Percentiles rank a stretch among this genome's conserved stretches.
Evolutionary conservation across 2,113 vertebrate species (phyloP).

Genomic region (Colius striatus): DNA sequence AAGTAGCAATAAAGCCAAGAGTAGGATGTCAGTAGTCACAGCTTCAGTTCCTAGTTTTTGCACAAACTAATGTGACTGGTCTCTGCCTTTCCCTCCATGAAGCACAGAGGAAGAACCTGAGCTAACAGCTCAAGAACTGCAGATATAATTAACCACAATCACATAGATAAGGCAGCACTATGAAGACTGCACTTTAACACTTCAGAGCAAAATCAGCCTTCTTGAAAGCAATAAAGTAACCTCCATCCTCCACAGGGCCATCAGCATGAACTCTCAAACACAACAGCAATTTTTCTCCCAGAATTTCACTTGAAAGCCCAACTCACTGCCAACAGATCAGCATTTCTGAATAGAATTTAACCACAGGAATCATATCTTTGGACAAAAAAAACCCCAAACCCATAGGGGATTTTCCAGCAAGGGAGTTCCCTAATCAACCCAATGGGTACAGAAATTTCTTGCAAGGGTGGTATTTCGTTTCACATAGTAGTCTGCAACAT

Average conservation of each 20-base stretch:
- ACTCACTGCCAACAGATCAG: not conserved
- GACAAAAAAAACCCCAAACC: not conserved
- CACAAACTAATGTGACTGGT: not conserved
- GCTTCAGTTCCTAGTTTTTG: not conserved
- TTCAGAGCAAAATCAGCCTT: not conserved
- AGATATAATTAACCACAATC: not conserved
- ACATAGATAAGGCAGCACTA: not conserved
- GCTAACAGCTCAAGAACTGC: not conserved
- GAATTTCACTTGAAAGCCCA: not conserved
- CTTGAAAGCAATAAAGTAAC: not conserved
- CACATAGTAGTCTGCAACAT: not conserved
- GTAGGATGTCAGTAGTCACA: slow-evolving; percentile 1
- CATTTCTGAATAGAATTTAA: not conserved
- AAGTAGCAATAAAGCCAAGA: not conserved
- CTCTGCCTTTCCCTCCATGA: not conserved
- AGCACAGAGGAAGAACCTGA: not conserved
- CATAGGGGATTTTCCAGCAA: not conserved
- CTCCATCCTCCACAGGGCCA: not conserved
- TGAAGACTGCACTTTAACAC: not conserved
- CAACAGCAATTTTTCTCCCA: not conserved
- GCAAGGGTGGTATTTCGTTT: not conserved
- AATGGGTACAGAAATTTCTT: not conserved
- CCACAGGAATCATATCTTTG: not conserved
- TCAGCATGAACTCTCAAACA: not conserved
- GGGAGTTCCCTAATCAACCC: not conserved